Conservation (phyloP, 2,113 vertebrate species). For the Phoxinus phoxinus region DNA sequence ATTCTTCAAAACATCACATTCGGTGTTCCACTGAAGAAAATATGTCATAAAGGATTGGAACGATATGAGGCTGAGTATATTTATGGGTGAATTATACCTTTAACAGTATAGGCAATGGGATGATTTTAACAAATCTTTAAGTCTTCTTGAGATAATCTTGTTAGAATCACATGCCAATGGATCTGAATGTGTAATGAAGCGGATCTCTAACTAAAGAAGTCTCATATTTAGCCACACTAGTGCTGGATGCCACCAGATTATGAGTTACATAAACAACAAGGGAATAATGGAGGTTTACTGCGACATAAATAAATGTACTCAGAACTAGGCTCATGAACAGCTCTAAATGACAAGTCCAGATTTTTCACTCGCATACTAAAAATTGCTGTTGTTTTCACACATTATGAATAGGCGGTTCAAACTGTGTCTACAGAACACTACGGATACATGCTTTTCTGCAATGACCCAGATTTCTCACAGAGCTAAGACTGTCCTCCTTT, state of each 20-base stretch:
- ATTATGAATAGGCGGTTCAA: slow-evolving; percentile 16
- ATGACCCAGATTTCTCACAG: slow-evolving; percentile 74
- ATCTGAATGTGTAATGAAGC: slow-evolving; percentile 39
- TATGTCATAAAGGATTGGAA: neutral
- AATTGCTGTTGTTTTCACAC: slow-evolving; percentile 29
- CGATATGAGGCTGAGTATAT: neutral
- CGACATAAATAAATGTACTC: neutral
- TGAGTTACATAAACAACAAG: neutral
- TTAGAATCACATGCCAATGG: slow-evolving; percentile 44
- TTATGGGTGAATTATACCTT: neutral
- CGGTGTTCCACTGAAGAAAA: neutral
- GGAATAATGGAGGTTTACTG: neutral
- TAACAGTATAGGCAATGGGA: slow-evolving; percentile 34
- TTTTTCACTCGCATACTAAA: neutral
- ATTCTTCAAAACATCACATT: neutral
- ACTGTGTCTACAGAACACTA: slow-evolving; percentile 34
- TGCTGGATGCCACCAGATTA: neutral
- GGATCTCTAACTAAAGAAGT: slow-evolving; percentile 26
- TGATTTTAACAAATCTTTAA: slow-evolving; percentile 54
- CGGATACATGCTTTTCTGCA: slow-evolving; percentile 58
- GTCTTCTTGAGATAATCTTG: slow-evolving; percentile 60
- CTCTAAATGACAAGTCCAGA: neutral
- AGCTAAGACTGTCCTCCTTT: slow-evolving; percentile 76
- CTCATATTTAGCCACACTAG: neutral
- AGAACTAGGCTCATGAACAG: neutral